Percentiles rank a stretch among this genome's conserved stretches.
These are phyloP conservation scores for Vipera ursinii DNA, from an alignment of 2,797 vertebrate species.

Conservation along the genomic window DNA sequence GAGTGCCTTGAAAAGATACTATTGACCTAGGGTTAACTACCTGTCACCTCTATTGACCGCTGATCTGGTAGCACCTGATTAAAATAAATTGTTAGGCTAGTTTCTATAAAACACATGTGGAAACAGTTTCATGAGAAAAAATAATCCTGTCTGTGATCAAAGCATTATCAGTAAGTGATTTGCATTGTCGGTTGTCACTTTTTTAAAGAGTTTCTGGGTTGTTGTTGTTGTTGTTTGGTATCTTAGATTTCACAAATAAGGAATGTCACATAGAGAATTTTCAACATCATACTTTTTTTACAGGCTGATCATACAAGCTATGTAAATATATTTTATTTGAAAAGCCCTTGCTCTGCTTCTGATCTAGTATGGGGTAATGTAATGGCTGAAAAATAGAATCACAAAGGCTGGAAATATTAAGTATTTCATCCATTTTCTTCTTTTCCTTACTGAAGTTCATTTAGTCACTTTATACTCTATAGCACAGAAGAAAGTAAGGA, in stretches of 20 bases:
- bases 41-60: background rate
- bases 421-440: background rate
- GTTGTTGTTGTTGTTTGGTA: background rate
- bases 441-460: background rate
- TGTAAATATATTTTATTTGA: background rate
- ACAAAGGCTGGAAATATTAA: background rate
- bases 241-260: background rate
- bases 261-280: background rate
- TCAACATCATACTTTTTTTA: background rate
- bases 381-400: background rate
- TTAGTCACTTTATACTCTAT: background rate
- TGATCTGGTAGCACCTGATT: background rate
- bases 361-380: background rate
- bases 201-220: background rate
- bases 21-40: background rate
- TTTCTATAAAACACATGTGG: slow-evolving; percentile 9
- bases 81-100: background rate
- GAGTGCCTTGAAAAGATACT: background rate
- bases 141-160: background rate
- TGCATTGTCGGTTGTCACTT: background rate
- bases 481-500: background rate
- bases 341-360: background rate
- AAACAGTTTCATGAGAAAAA: slow-evolving; percentile 5
- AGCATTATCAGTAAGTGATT: slow-evolving; percentile 1
- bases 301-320: background rate